phyloP scores from a whole-genome alignment of 1,140 invertebrate genomes.

The Brachionus asplanchnoidis region DNA sequence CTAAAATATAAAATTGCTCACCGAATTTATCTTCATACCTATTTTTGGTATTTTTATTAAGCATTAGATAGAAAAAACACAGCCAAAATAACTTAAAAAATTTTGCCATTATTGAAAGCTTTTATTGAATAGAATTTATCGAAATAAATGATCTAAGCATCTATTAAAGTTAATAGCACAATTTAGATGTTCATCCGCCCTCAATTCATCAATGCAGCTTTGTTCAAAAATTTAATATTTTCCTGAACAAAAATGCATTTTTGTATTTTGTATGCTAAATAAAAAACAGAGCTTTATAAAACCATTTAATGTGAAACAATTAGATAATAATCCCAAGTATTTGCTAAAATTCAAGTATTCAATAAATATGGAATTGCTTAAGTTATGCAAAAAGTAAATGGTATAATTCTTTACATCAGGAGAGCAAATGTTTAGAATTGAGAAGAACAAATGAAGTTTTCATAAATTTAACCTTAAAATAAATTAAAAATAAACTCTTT shows the following conservation, averaged over 20 bases:
- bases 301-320: background rate
- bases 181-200: background rate
- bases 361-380: background rate
- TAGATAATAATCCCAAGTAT: background rate
- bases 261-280: background rate
- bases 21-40: too few relatives aligned
- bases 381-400: background rate
- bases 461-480: too few relatives aligned
- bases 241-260: background rate
- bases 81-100: background rate
- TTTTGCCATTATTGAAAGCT: background rate
- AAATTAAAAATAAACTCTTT: too few relatives aligned
- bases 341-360: background rate
- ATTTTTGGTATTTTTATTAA: too few relatives aligned
- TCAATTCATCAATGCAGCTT: background rate
- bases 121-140: background rate
- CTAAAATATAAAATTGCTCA: too few relatives aligned
- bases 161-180: background rate
- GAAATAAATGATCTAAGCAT: background rate
- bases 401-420: background rate
- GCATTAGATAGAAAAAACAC: too few relatives aligned
- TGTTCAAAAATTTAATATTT: background rate
- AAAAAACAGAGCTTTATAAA: background rate
- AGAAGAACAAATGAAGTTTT: too few relatives aligned
- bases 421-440: background rate